phyloP scores from a whole-genome alignment of 2,113 vertebrate species.

The Poecile atricapillus region DNA sequence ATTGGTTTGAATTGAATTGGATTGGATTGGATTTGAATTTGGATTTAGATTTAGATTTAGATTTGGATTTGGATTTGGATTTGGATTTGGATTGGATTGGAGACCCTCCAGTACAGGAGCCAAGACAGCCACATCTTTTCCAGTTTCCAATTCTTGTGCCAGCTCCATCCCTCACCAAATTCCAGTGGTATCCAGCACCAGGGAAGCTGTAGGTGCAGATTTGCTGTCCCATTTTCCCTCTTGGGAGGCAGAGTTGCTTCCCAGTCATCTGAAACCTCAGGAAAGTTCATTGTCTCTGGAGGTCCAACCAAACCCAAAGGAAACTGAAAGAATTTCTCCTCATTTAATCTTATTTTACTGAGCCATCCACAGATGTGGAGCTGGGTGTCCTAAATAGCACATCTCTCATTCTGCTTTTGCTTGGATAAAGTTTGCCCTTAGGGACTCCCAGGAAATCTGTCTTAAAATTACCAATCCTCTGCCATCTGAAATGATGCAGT shows the following conservation, averaged over 20 bases:
- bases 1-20: no score
- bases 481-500: neutral
- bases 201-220: neutral
- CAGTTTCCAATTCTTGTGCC: neutral
- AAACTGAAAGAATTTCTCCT: neutral
- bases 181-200: neutral
- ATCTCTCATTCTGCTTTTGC: slow-evolving; percentile 11
- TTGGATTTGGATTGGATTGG: neutral
- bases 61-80: neutral
- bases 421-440: neutral
- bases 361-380: slow-evolving; percentile 1
- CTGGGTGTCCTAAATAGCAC: slow-evolving; percentile 2
- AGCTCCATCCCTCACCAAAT: neutral
- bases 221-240: neutral
- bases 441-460: slow-evolving; percentile 13
- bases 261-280: neutral
- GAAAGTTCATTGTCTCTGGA: neutral
- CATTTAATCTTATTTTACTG: neutral
- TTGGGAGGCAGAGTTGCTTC: neutral
- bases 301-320: neutral
- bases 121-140: accelerated
- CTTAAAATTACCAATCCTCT: neutral
- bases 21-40: neutral
- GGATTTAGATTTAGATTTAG: neutral
- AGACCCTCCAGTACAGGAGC: neutral